Evolutionary conservation across 2,113 vertebrate genomes (phyloP), one percentile per base, ranked within the genome.

Genomic region (Alosa alosa): DNA sequence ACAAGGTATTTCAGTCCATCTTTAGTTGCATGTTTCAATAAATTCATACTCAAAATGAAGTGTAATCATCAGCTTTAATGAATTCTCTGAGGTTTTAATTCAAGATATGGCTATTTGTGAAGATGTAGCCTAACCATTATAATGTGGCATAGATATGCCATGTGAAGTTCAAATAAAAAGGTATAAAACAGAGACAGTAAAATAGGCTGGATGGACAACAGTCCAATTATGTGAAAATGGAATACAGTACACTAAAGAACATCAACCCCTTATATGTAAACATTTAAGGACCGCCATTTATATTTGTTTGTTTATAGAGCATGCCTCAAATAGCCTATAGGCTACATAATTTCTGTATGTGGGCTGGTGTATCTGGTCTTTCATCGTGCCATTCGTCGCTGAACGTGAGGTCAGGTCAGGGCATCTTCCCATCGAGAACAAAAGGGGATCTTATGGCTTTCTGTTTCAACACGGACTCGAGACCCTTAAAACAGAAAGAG

Each of bases 391-490:
- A 36, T 18, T 78, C 72, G 41, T 78, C 31, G 36, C 36, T 39
- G 72, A 78, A 36, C 31, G 5, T 39, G 1, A 39, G 36, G 5
- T 31, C 31, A 31, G 25, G 13, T 78, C 64, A 78, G 31, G 17
- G 13, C 72, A 39, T 87, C 6, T 88, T 88, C 87, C 94, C 92
- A 0, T 97, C 94, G 0, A 99, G 94, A 45, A 96, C 68, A 84
- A 97, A 94, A 0, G 96, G 96, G 7, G 95, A 94, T 68, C n/a
- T 83, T 84, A 99, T 85, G 0, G 90, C 94, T 82, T 81, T 95
- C 83, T 94, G 94, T 87, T 87, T 95, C 91, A 99, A 91, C 84
- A 96, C 91, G 0, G 5, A 68, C 72, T 97, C 96, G 83, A 99
- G 93, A 20, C 95, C 98, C 98, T 99, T 88, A 57, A 91, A 31